These are phyloP conservation scores for Margarornis squamiger DNA, from an alignment of 2,797 vertebrate species.

Conservation along the genomic window DNA sequence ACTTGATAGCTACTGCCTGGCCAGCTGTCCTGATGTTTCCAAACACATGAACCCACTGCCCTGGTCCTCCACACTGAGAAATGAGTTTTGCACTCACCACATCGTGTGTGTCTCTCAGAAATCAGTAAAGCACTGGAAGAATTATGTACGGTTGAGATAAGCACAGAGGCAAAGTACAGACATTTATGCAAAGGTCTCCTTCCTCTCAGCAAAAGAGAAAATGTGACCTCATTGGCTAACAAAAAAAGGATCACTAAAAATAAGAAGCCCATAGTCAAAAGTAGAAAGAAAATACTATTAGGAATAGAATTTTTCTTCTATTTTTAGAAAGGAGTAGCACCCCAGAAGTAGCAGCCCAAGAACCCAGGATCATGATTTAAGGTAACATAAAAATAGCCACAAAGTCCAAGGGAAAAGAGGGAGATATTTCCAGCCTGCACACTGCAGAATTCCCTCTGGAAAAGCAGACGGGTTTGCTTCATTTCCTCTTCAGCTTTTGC, in stretches of 20 bases:
- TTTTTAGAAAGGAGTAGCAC: background rate
- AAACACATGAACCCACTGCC: background rate
- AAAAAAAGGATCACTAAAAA: background rate
- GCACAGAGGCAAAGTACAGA: fast-evolving
- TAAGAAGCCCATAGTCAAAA: background rate
- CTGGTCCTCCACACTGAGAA: background rate
- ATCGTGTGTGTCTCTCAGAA: background rate
- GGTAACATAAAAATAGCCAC: background rate
- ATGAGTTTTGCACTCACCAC: background rate
- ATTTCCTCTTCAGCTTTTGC: conserved; percentile 60
- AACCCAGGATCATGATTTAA: background rate
- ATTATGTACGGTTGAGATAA: background rate
- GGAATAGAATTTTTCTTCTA: background rate
- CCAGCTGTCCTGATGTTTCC: background rate
- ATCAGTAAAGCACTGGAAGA: background rate
- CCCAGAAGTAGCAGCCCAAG: background rate
- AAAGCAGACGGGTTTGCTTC: background rate
- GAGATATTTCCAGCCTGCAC: background rate
- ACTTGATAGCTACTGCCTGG: conserved; percentile 35
- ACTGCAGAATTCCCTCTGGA: conserved; percentile 7
- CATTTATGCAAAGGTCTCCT: background rate
- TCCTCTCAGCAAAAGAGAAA: background rate
- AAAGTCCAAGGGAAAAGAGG: background rate
- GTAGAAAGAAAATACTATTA: background rate
- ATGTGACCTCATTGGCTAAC: background rate